These are phyloP conservation scores for Tenthredo livida DNA, from an alignment of 2,888 invertebrate species.

Conservation along the genomic window DNA sequence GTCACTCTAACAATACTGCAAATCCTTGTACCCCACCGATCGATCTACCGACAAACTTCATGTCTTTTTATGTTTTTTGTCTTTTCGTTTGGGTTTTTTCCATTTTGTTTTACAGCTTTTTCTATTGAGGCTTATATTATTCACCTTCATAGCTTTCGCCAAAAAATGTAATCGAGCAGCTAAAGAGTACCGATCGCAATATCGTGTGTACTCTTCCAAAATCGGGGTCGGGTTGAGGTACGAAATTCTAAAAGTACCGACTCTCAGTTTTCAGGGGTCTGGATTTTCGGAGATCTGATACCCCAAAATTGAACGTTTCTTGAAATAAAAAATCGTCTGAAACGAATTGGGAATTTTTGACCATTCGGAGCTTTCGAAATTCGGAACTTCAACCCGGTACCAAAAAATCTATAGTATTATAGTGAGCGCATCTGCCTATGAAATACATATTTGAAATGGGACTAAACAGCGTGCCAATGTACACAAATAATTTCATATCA, in stretches of 20 bases:
- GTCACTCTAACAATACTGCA: conserved; percentile 24
- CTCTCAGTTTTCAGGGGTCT: no score
- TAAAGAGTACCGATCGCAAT: background rate
- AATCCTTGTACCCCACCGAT: background rate
- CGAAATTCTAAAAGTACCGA: no score
- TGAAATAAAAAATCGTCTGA: no score
- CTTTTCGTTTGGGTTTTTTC: background rate
- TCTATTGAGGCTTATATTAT: background rate
- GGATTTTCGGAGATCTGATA: no score
- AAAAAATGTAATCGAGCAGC: background rate
- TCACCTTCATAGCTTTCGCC: background rate
- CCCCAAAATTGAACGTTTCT: no score
- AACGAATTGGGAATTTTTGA: background rate
- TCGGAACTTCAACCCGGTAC: no score
- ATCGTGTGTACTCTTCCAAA: background rate
- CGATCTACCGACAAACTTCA: conserved; percentile 8
- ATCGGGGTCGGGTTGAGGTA: no score
- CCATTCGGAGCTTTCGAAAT: no score
- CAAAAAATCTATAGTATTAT: background rate
- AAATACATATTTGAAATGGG: conserved; percentile 1
- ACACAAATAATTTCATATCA: background rate
- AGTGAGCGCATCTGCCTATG: background rate
- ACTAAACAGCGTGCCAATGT: background rate
- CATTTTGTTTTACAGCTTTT: background rate
- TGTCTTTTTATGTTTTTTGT: background rate